Evolutionary conservation across 2,113 vertebrate species (phyloP), one percentile per base, ranked within the genome.

Genomic region (Sapajus apella): DNA sequence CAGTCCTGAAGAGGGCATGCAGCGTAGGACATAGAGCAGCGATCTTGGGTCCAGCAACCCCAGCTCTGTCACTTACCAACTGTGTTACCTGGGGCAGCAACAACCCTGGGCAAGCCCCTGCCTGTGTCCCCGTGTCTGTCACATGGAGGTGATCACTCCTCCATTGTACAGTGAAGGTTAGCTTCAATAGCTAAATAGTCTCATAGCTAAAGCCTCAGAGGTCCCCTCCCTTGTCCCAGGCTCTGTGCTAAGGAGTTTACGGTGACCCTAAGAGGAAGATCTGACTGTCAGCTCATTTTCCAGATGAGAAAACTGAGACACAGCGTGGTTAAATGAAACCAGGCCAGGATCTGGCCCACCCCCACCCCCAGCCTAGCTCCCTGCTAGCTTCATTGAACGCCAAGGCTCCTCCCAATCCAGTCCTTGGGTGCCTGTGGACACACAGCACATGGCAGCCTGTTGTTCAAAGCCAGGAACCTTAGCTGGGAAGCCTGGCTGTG

Each of bases 401-500:
- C 18, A 0, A 0, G 6, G n/a, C 12, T 23, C 0, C 0, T 18
- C 18, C 37, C 14, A 6, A 17, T 23, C 21, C 0, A 1, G 27
- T 47, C 47, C 68, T 70, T 5, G 12, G 55, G 20, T 20, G 4
- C 52, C 61, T 18, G 27, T 52, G 30, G 84, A 86, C 13, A 4
- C 10, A 2, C 8, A 3, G 5, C 27, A 3, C 0, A 0, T 0
- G 10, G 20, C 18, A 56, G 25, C 25, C 20, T 20, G 16, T 52
- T 43, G 11, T 37, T 23, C 13, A 17, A 47, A 66, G 52, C 73
- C 3, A 1, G n/a, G 70, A 83, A 21, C 56, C 66, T 1, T 0
- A 88, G 25, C 79, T 47, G 75, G 66, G 61, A 45, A 47, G 66
- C n/a, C 8, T 0, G 35, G 0, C 61, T 4, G 45, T 8, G 18